phyloP scores from a whole-genome alignment of 2,797 vertebrate species.

The Percopsis omiscomaycus region DNA sequence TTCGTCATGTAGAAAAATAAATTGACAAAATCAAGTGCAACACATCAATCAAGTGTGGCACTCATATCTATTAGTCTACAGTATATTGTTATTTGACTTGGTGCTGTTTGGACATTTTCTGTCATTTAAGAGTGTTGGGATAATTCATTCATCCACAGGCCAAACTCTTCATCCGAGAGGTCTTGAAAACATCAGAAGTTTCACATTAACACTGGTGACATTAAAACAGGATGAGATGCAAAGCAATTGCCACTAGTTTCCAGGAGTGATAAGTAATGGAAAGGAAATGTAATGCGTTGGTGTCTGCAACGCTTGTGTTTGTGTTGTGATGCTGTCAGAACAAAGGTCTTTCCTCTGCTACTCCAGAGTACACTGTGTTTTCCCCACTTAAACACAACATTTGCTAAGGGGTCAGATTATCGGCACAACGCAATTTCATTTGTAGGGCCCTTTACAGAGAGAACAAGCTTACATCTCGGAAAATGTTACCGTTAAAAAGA shows the following conservation, averaged over 20 bases:
- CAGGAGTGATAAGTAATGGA: slow-evolving; percentile 14
- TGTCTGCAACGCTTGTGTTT: slow-evolving; percentile 11
- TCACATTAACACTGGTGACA: neutral
- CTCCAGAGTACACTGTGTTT: slow-evolving; percentile 18
- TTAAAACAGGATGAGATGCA: slow-evolving; percentile 15
- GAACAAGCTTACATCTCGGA: slow-evolving; percentile 48
- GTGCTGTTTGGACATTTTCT: neutral
- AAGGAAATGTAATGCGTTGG: slow-evolving; percentile 7
- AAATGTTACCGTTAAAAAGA: slow-evolving; percentile 53
- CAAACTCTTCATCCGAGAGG: slow-evolving; percentile 5
- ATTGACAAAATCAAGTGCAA: no score
- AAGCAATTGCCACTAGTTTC: slow-evolving; percentile 16
- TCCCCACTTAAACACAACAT: slow-evolving; percentile 58
- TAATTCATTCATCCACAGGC: neutral
- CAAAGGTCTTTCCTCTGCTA: slow-evolving; percentile 26
- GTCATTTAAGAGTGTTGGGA: neutral
- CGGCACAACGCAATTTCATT: slow-evolving; percentile 48
- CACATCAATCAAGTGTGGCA: no score
- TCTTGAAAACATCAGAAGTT: slow-evolving; percentile 1
- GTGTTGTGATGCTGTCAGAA: slow-evolving; percentile 40
- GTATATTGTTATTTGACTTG: neutral
- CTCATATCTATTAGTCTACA: no score
- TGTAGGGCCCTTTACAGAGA: slow-evolving; percentile 53
- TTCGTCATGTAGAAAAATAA: no score
- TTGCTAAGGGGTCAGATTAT: slow-evolving; percentile 45